phyloP scores from a whole-genome alignment of 2,888 invertebrate genomes.

The Ametastegia equiseti region DNA sequence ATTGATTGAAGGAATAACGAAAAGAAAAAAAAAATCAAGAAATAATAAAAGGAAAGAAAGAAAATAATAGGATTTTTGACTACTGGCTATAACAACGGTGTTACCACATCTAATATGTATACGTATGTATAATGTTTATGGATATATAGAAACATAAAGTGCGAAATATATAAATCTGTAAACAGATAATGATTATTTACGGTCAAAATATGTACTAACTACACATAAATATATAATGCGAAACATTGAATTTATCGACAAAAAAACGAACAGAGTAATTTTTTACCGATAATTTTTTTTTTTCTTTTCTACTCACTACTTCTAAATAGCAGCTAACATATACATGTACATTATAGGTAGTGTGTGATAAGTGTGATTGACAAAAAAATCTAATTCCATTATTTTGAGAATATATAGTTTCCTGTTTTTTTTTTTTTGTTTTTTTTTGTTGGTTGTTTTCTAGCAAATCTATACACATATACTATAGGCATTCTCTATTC shows the following conservation, averaged over 20 bases:
- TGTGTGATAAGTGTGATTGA: slow-evolving; percentile 18
- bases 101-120: slow-evolving; percentile 49
- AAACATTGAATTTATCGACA: slow-evolving; percentile 20
- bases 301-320: slow-evolving; percentile 31
- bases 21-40: neutral
- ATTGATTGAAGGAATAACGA: neutral
- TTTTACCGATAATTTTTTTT: slow-evolving; percentile 42
- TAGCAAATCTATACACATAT: slow-evolving; percentile 9
- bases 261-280: slow-evolving; percentile 49
- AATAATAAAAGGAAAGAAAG: slow-evolving; percentile 23
- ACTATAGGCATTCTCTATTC: slow-evolving; percentile 24
- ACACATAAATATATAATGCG: slow-evolving; percentile 51
- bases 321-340: slow-evolving; percentile 11
- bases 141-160: slow-evolving; percentile 51
- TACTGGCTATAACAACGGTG: slow-evolving; percentile 22
- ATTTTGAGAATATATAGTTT: neutral
- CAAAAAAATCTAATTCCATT: slow-evolving; percentile 22
- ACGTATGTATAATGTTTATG: slow-evolving; percentile 51
- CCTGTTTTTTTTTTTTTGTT: too few relatives aligned
- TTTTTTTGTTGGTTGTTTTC: neutral
- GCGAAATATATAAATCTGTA: slow-evolving; percentile 55
- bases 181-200: slow-evolving; percentile 41
- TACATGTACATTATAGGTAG: neutral
- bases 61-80: slow-evolving; percentile 51
- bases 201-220: slow-evolving; percentile 46